Conservation (phyloP, 2,797 vertebrate genomes). For the Neosalanx taihuensis region DNA sequence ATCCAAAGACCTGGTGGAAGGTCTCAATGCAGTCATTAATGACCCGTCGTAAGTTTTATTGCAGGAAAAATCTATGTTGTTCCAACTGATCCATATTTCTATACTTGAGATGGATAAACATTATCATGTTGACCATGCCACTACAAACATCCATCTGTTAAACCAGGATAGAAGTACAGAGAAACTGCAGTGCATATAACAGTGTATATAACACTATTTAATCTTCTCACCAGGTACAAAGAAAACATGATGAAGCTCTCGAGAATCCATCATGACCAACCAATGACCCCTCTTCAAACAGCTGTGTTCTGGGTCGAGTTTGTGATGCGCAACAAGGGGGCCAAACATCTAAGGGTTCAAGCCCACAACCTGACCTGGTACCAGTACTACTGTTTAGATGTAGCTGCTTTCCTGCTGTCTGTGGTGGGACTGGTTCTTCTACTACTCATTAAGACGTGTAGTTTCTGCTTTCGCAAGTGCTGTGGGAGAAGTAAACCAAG, state of each 20-base stretch:
- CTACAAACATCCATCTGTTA: too few species aligned
- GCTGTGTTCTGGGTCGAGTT: constrained; percentile 74
- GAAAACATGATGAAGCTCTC: constrained; percentile 65
- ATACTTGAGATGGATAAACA: too few species aligned
- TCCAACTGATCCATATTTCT: too few species aligned
- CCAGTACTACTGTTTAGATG: constrained; percentile 71
- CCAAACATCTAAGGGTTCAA: constrained; percentile 66
- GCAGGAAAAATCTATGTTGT: not conserved
- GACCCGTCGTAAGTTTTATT: constrained; percentile 38
- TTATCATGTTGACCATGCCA: too few species aligned
- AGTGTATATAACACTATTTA: not conserved
- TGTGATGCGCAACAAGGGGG: constrained; percentile 73
- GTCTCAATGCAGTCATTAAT: constrained; percentile 57
- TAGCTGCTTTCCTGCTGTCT: constrained; percentile 57
- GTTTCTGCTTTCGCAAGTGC: constrained; percentile 50
- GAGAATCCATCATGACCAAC: constrained; percentile 69
- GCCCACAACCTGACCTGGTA: constrained; percentile 67
- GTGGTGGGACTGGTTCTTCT: constrained; percentile 42
- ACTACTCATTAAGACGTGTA: constrained; percentile 47
- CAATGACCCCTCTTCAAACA: constrained; percentile 62
- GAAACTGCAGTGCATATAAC: not conserved
- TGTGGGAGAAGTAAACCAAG: constrained; percentile 33
- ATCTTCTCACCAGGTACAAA: constrained; percentile 63
- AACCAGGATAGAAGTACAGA: too few species aligned
- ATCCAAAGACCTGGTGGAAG: constrained; percentile 66